A percentile compares a stretch with the other conserved stretches of the same genome.
Evolutionary conservation across 2,888 invertebrate species (phyloP).

Genomic region (Microdon myrmicae): DNA sequence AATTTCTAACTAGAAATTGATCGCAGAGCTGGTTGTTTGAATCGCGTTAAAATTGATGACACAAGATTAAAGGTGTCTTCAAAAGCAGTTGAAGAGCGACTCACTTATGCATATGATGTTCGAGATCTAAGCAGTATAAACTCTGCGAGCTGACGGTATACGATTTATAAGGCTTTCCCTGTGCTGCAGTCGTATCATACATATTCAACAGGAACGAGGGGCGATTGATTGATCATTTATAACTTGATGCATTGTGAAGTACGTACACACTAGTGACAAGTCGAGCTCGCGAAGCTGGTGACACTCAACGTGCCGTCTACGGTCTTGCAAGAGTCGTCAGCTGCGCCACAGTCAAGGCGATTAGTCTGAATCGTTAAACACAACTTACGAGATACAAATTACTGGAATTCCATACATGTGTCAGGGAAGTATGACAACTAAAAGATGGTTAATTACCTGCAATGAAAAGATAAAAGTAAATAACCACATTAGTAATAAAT

Average conservation of each 20-base stretch:
- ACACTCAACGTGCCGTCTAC: constrained; percentile 34
- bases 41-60: constrained; percentile 33
- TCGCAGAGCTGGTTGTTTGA: too few species aligned
- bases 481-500: too few species aligned
- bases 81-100: constrained; percentile 9
- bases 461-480: too few species aligned
- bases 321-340: too few species aligned
- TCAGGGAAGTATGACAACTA: too few species aligned
- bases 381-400: too few species aligned
- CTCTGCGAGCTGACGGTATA: constrained; percentile 1
- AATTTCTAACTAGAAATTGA: constrained; percentile 16
- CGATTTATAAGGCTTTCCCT: constrained; percentile 35
- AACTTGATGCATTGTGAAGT: constrained; percentile 49
- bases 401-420: too few species aligned
- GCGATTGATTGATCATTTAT: constrained; percentile 43
- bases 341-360: too few species aligned
- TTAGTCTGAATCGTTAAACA: too few species aligned
- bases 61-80: constrained; percentile 26
- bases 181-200: constrained; percentile 28
- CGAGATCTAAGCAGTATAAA: constrained; percentile 7
- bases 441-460: too few species aligned
- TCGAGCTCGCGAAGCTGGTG: constrained; percentile 37
- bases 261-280: constrained; percentile 35
- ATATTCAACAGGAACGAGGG: constrained; percentile 24
- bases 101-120: constrained; percentile 38